A percentile compares a stretch with the other conserved stretches of the same genome.
Conservation (phyloP, 2,888 invertebrate species). For the Idaea aversata region DNA sequence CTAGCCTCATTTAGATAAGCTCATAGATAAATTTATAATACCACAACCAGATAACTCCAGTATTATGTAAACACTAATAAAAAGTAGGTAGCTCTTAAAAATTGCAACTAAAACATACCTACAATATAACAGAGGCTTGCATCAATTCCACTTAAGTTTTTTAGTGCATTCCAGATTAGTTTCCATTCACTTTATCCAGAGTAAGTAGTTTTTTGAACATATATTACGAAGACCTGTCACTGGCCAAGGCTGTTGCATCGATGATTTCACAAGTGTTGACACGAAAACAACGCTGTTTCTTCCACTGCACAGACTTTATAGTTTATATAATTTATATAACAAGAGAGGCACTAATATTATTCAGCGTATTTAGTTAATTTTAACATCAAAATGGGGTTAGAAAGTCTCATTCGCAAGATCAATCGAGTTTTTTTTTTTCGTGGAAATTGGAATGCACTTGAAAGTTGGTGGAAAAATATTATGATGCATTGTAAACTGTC, state of each 20-base stretch:
- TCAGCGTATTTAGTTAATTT: neutral
- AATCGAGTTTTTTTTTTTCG: neutral
- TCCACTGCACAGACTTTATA: neutral
- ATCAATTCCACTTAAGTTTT: neutral
- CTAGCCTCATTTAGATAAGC: neutral
- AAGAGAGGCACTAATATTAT: neutral
- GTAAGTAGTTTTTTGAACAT: neutral
- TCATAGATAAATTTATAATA: neutral
- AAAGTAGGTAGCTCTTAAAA: neutral
- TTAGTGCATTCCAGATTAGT: neutral
- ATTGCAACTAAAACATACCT: neutral
- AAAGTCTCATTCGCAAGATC: conserved; percentile 7
- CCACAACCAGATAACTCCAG: conserved; percentile 11
- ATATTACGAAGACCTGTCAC: conserved; percentile 20
- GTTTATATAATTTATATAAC: neutral
- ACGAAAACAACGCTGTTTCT: neutral
- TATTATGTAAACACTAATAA: conserved; percentile 59
- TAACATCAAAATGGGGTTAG: conserved; percentile 14
- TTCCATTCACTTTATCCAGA: neutral
- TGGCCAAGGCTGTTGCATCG: conserved; percentile 13
- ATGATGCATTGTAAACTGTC: neutral
- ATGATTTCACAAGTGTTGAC: conserved; percentile 1
- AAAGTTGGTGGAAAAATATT: neutral
- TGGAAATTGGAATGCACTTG: neutral
- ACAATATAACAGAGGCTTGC: neutral